These are phyloP conservation scores for Morpho deidamia DNA, from an alignment of 2,888 invertebrate genomes.

Conservation along the genomic window DNA sequence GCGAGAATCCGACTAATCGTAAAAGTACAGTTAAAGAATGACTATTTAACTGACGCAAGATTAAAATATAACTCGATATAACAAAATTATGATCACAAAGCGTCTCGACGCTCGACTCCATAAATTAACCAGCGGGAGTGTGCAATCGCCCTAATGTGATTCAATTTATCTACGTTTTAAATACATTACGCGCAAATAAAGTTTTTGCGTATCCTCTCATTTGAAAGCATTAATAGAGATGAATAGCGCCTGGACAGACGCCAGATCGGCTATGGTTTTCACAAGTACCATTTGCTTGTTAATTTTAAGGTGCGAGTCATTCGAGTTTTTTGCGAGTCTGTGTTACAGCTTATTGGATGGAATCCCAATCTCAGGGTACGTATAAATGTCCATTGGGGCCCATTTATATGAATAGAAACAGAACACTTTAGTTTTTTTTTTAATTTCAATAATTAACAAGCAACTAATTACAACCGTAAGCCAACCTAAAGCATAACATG, in stretches of 20 bases:
- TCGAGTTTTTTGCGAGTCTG: slow-evolving; percentile 1
- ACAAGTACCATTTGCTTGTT: slow-evolving; percentile 35
- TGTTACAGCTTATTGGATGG: neutral
- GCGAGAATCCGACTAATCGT: too few species aligned
- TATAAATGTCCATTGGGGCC: too few species aligned
- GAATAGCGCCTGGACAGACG: slow-evolving; percentile 60
- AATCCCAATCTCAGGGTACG: too few species aligned
- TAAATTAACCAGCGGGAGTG: slow-evolving; percentile 25
- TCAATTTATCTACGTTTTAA: slow-evolving; percentile 49
- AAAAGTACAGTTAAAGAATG: neutral
- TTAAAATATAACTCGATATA: neutral
- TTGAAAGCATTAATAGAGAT: slow-evolving; percentile 65
- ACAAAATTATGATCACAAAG: slow-evolving; percentile 14
- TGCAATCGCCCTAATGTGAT: slow-evolving; percentile 28
- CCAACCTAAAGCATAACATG: too few species aligned
- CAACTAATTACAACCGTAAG: too few species aligned
- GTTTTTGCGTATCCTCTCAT: slow-evolving; percentile 62
- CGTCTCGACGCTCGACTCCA: slow-evolving; percentile 11
- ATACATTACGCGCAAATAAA: slow-evolving; percentile 58
- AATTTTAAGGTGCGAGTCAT: neutral
- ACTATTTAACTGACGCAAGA: neutral
- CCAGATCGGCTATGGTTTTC: slow-evolving; percentile 42
- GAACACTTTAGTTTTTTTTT: too few species aligned
- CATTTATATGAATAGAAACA: too few species aligned
- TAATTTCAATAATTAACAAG: too few species aligned